phyloP scores from a whole-genome alignment of 2,113 vertebrate species.

The Poeciliopsis prolifica region DNA sequence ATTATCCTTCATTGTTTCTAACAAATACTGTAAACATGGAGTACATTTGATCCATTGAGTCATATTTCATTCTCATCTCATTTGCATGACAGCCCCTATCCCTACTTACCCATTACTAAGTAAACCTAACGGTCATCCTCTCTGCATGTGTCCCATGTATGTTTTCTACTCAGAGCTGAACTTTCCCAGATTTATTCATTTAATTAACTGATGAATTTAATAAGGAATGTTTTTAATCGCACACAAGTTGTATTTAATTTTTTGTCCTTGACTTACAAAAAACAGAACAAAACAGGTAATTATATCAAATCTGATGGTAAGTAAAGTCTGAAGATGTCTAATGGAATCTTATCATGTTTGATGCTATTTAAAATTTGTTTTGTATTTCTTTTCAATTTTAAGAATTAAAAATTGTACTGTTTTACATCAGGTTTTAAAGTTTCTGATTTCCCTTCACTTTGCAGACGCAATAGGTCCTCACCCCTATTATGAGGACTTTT shows the following conservation, averaged over 20 bases:
- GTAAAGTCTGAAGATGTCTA: conserved; percentile 24
- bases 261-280: not conserved
- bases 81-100: conserved; percentile 56
- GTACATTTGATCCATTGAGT: conserved; percentile 63
- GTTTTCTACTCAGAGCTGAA: conserved; percentile 40
- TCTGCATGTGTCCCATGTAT: conserved; percentile 65
- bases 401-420: not conserved
- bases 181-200: conserved; percentile 15
- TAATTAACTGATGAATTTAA: conserved; percentile 26
- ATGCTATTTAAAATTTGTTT: conserved; percentile 57
- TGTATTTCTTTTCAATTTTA: conserved; percentile 1
- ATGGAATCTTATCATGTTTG: not conserved
- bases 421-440: too few relatives aligned
- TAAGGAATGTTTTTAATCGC: not conserved
- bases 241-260: conserved; percentile 6
- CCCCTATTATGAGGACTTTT: not conserved
- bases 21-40: conserved; percentile 15
- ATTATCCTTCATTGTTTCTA: conserved; percentile 39
- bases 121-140: conserved; percentile 62
- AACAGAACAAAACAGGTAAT: conserved; percentile 16
- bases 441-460: conserved; percentile 4
- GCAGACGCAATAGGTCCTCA: too few relatives aligned
- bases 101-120: conserved; percentile 33
- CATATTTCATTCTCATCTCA: conserved; percentile 53
- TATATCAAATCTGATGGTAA: conserved; percentile 52